phyloP scores from a whole-genome alignment of 23 tunicate genomes.

The Corella eumyota region DNA sequence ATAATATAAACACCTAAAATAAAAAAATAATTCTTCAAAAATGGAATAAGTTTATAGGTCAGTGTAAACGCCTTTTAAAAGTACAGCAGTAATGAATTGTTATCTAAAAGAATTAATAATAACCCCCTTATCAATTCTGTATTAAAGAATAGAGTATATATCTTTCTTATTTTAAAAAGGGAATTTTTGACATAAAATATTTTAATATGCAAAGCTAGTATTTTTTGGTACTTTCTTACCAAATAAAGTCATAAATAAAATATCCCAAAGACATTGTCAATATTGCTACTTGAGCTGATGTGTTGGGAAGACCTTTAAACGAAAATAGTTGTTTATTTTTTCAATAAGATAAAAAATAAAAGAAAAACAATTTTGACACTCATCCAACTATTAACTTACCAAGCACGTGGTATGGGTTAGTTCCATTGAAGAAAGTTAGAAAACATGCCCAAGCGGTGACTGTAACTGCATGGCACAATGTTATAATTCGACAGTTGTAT shows the following conservation, averaged over 20 bases:
- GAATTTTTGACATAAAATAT: no score
- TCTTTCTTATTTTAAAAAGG: no score
- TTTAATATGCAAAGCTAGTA: background rate
- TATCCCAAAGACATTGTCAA: constrained; percentile 53
- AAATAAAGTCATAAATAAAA: constrained; percentile 55
- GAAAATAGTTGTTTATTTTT: background rate
- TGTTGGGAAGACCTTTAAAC: constrained; percentile 38
- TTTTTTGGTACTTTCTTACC: constrained; percentile 14
- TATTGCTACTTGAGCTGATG: constrained; percentile 10
- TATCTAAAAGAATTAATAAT: no score
- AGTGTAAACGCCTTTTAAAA: no score
- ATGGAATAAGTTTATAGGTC: no score
- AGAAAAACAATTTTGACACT: no score
- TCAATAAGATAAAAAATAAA: background rate
- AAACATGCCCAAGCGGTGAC: constrained; percentile 31
- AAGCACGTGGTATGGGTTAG: constrained; percentile 35
- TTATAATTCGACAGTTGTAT: constrained; percentile 53
- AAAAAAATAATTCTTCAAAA: background rate
- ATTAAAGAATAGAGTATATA: no score
- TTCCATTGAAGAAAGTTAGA: constrained; percentile 45
- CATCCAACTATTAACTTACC: constrained; percentile 18
- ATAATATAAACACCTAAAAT: constrained; percentile 50
- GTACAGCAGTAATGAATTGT: no score
- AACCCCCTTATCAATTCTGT: no score
- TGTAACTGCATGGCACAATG: constrained; percentile 41